Evolutionary conservation across 2,888 invertebrate species (phyloP), one percentile per base, ranked within the genome.

Genomic region (Metalampra italica): DNA sequence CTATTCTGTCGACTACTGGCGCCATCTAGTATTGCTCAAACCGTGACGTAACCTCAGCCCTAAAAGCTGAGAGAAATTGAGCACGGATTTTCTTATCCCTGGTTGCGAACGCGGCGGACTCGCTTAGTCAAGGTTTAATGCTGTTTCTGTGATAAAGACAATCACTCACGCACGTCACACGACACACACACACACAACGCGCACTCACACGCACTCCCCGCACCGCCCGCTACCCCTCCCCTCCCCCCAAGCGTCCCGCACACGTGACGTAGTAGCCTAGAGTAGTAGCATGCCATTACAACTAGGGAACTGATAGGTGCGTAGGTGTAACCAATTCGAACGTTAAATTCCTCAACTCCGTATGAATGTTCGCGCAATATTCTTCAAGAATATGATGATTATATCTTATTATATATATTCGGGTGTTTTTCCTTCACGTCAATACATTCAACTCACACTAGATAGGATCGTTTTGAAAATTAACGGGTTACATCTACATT

Each of bases 141-240:
- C 66, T 61, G 68, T 69, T 71, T 68, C 74, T 75, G 74, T 73
- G 72, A 73, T 75, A 72, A 60, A 63, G 65, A 65, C 63, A 51
- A 51, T 52, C 57, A 57, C 46, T 57, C 59, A 47, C 44, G 44
- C 52, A 49, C 49, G 36, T 43, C 22, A 5, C 41, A 39, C 46
- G 47, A 45, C 47, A 49, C 45, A 36, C 45, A 37, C 51, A 42
- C 41, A 36, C 36, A 37, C 29, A 46, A 36, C 36, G 22, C 29
- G 45, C 29, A 9, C 43, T 43, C 47, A 15, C 46, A 15, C 50
- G 45, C 49, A 45, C 45, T 47, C 37, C 48, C 53, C 50, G 51
- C 46, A 29, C 43, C 51, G 46, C 54, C 47, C 51, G 38, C 52
- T 34, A 36, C 42, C 51, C 32, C 40, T 13, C 38, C 52, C 42